A percentile compares a stretch with the other conserved stretches of the same genome.
These are phyloP conservation scores for Cynopterus sphinx DNA, from an alignment of 2,797 vertebrate genomes.

Conservation along the genomic window DNA sequence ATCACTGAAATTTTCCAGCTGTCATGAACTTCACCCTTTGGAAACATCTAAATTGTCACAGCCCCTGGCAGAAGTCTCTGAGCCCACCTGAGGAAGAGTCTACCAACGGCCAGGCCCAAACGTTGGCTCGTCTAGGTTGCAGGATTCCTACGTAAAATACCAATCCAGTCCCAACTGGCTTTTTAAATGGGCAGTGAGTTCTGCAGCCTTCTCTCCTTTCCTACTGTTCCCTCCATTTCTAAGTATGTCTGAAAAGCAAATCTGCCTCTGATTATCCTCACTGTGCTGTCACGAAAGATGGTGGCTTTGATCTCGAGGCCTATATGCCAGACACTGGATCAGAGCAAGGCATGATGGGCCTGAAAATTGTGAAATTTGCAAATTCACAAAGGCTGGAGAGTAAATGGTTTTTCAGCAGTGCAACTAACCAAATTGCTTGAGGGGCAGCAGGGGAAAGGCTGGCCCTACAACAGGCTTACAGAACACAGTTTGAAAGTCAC, in stretches of 20 bases:
- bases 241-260: background rate
- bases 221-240: accelerated
- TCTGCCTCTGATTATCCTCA: background rate
- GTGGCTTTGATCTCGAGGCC: background rate
- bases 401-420: background rate
- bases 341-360: background rate
- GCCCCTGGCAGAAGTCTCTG: background rate
- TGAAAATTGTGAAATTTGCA: background rate
- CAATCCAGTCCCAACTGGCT: too few relatives aligned
- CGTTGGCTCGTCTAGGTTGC: accelerated
- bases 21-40: constrained; percentile 63
- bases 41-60: constrained; percentile 61
- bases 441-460: background rate
- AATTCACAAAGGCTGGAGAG: background rate
- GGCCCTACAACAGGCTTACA: background rate
- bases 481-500: background rate
- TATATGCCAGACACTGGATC: too few relatives aligned
- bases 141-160: background rate
- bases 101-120: background rate
- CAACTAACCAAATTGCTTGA: background rate
- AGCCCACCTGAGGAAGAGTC: background rate
- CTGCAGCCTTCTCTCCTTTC: too few relatives aligned
- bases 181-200: background rate
- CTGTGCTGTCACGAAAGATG: accelerated
- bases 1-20: constrained; percentile 77